Evolutionary conservation across 1,140 invertebrate genomes (phyloP).

Genomic region (Bombus vancouverensis): DNA sequence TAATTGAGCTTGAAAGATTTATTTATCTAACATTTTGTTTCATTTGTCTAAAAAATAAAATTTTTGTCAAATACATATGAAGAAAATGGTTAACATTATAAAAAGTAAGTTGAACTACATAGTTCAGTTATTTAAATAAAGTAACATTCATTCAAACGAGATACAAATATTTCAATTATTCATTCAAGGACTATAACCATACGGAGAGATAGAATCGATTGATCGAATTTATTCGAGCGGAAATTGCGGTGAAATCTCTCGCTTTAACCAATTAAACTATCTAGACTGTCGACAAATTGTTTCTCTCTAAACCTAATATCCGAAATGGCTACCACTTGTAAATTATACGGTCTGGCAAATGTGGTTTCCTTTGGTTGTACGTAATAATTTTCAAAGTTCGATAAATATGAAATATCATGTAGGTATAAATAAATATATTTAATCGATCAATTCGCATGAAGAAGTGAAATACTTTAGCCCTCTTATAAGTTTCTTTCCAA

Average conservation of each 20-base stretch:
- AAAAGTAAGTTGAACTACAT: background rate
- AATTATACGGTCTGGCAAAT: background rate
- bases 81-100: background rate
- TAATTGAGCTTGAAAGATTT: too few species aligned
- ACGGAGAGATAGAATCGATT: background rate
- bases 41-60: background rate
- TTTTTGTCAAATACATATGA: background rate
- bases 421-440: background rate
- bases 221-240: background rate
- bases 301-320: background rate
- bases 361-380: background rate
- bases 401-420: background rate
- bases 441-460: background rate
- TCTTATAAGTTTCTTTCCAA: too few species aligned
- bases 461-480: too few species aligned
- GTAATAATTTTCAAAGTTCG: background rate
- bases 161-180: background rate
- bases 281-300: background rate
- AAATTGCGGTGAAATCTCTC: background rate
- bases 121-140: background rate
- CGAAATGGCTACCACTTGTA: background rate
- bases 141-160: background rate
- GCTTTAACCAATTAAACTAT: slow-evolving; percentile 13
- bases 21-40: too few species aligned
- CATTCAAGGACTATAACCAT: background rate